Evolutionary conservation across 2,888 invertebrate genomes (phyloP), one percentile per base, ranked within the genome.

Genomic region (Ochropleura plecta): DNA sequence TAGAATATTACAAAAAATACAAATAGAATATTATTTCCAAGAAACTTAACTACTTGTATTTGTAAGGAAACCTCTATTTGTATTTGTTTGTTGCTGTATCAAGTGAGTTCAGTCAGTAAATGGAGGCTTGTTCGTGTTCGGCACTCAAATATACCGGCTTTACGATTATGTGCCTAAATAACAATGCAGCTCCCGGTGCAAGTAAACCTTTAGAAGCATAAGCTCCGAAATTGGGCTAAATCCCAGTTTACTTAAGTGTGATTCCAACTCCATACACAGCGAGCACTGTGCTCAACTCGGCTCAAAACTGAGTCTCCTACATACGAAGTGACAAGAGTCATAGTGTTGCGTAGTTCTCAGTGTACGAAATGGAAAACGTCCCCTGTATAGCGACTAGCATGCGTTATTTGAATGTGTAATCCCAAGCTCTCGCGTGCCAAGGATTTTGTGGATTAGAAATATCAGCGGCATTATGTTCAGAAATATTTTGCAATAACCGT

Each of bases 321-420:
- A 81, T 79, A 78, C 73, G 74, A 82, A 73, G 64, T 82, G 84
- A 84, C 83, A 84, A 81, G 85, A 82, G 73, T 85, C 79, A 86
- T 86, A 86, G 86, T 65, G 80, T 78, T 86, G 79, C 73, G 74
- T 83, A 79, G 78, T 82, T 82, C 76, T 74, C 87, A 67, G 88
- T 88, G 90, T 82, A 78, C 40, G 74, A 88, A 88, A 88, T 88
- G 89, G 90, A 91, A 91, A 90, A 87, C 88, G 79, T 86, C 73
- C 67, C 60, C 73, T 40, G 81, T 82, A 79, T 86, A 86, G 84
- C 82, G 85, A 89, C 86, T 88, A 90, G 88, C 88, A 90, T 91
- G 92, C 91, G 91, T 92, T 94, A 93, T 93, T 92, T 92, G 93
- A 92, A 93, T 92, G 87, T 93, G 90, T 93, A 93, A 94, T 92